Percentiles rank a stretch among this genome's conserved stretches.
These are phyloP conservation scores for Lucilia sericata DNA, from an alignment of 1,140 invertebrate species.

Conservation along the genomic window DNA sequence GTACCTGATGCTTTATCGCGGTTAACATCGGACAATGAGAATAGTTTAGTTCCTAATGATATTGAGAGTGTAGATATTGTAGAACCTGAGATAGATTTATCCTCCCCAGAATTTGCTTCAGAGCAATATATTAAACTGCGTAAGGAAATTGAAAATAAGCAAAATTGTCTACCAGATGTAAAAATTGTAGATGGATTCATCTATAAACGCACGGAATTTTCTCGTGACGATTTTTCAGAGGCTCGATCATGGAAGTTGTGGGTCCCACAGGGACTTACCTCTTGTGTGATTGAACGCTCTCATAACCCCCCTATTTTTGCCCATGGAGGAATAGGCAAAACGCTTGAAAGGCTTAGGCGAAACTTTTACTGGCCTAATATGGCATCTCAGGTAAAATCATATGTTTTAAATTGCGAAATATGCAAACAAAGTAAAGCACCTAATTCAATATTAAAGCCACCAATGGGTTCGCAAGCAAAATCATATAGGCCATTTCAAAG, in stretches of 20 bases:
- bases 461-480: conserved; percentile 28
- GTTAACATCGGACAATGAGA: background rate
- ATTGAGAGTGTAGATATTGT: background rate
- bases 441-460: background rate
- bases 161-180: conserved; percentile 8
- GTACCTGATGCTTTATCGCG: conserved; percentile 56
- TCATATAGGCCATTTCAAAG: conserved; percentile 30
- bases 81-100: background rate
- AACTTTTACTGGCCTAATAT: conserved; percentile 31
- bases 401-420: conserved; percentile 29
- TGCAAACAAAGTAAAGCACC: conserved; percentile 34
- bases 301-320: background rate
- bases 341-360: background rate
- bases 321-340: conserved; percentile 41
- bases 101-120: background rate
- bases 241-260: conserved; percentile 38
- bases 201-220: conserved; percentile 34
- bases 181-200: conserved; percentile 32
- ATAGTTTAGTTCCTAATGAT: background rate
- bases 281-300: conserved; percentile 11
- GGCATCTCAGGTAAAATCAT: background rate
- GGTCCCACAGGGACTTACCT: conserved; percentile 35
- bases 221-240: background rate
- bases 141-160: background rate
- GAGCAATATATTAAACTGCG: background rate